Percentiles rank a stretch among this genome's conserved stretches.
Evolutionary conservation across 2,797 vertebrate species (phyloP).

Genomic region (Enteromius radiatus): DNA sequence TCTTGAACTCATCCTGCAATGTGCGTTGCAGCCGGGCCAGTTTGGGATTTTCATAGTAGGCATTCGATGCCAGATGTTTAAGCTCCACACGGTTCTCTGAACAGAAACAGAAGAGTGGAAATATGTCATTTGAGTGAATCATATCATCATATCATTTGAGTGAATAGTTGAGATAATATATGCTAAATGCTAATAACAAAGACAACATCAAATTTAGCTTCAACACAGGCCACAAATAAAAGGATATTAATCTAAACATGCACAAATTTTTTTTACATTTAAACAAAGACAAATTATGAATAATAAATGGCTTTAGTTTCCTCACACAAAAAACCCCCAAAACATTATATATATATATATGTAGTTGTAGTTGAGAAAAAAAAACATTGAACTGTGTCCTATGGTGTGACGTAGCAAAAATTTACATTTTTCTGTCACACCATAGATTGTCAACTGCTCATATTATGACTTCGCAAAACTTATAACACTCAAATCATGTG

Average conservation of each 20-base stretch:
- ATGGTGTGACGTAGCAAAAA: no score
- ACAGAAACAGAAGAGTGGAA: conserved; percentile 6
- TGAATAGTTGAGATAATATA: neutral
- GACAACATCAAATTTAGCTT: neutral
- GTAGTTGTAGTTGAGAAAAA: no score
- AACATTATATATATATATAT: no score
- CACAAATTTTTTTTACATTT: neutral
- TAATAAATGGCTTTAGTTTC: neutral
- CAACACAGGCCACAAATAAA: neutral
- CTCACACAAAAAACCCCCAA: neutral
- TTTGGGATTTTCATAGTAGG: conserved; percentile 84
- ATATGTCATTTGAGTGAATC: neutral
- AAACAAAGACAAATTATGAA: neutral
- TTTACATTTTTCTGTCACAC: no score
- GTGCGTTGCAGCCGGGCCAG: conserved; percentile 79
- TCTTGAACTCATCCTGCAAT: conserved; percentile 78
- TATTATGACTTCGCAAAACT: no score
- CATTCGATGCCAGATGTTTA: conserved; percentile 60
- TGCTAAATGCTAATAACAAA: neutral
- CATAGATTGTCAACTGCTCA: no score
- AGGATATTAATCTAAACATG: neutral
- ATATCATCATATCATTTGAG: no score
- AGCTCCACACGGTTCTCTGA: conserved; percentile 78
- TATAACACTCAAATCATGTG: no score
- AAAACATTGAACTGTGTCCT: no score